Evolutionary conservation across 2,113 vertebrate genomes (phyloP).

Genomic region (Hyaena hyaena): DNA sequence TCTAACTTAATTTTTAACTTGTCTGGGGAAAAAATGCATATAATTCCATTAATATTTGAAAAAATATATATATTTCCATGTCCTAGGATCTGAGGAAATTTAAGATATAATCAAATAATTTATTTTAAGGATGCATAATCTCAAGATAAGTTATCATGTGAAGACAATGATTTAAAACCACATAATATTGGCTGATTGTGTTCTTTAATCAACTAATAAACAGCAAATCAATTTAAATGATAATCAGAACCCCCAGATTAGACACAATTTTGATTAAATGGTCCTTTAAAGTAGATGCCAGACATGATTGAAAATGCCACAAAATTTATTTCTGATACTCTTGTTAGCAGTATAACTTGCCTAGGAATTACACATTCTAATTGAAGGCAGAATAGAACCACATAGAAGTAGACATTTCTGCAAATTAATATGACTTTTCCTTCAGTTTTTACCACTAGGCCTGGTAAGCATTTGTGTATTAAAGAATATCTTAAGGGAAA

Average conservation of each 20-base stretch:
- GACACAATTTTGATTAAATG: conserved; percentile 53
- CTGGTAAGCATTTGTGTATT: neutral
- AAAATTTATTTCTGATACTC: conserved; percentile 40
- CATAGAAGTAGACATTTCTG: neutral
- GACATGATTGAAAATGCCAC: conserved; percentile 58
- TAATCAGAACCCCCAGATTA: conserved; percentile 38
- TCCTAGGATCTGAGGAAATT: neutral
- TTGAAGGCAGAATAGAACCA: neutral
- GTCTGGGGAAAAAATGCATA: neutral
- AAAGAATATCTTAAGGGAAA: neutral
- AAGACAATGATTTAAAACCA: conserved; percentile 17
- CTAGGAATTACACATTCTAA: neutral
- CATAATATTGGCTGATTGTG: neutral
- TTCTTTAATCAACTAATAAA: conserved; percentile 48
- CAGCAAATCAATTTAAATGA: conserved; percentile 63
- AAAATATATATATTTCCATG: neutral
- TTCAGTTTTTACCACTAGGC: neutral
- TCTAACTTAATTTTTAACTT: conserved; percentile 2
- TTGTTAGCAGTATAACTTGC: neutral
- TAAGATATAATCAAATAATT: neutral
- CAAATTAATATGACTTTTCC: neutral
- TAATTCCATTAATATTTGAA: conserved; percentile 18
- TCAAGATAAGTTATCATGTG: conserved; percentile 14
- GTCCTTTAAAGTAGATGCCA: conserved; percentile 52
- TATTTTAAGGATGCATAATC: conserved; percentile 13